Evolutionary conservation across 2,888 invertebrate genomes (phyloP), one percentile per base, ranked within the genome.

Genomic region (Latrodectus elegans): DNA sequence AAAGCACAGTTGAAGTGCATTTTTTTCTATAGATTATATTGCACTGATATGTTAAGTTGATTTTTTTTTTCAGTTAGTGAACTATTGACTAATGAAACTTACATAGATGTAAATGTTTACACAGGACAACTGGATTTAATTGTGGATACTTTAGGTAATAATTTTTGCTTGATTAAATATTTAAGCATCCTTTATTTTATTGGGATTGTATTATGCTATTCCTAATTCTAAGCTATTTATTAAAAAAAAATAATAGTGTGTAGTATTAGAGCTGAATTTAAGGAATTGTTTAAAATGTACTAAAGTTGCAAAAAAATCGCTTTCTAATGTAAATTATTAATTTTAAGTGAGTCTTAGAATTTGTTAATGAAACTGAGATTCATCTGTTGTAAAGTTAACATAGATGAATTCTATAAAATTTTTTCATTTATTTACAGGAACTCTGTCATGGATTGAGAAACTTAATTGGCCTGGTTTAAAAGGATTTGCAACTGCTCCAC

Each of bases 111-210:
- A 0, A 94, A 94, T 55, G 95, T 96, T 22, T 95, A 95, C 91
- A 95, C 95, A 90, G 96, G 96, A 53, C 96, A 97, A 91, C 93
- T 97, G 89, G 97, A 97, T 92, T 93, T 97, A 22, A 96, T 97
- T 91, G 96, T 96, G 89, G 95, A 95, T 90, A 96, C 96, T 17
- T 94, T 95, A 90, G 97, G 96, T 94, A 93, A 93, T 55, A 26
- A 60, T 38, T 75, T 22, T 75, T 26, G 14, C 55, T 22, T 51
- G 6, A 14, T 38, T 70, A 10, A 26, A 26, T 70, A 10, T 38
- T 15, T 38, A 38, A 38, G 4, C 6, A 6, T 6, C 38, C 38
- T 38, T 6, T 3, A 38, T 38, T 6, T 38, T 38, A 2, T 6
- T 38, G 38, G 38, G 2, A 38, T 6, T 6, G 6, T 0, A 38